A percentile compares a stretch with the other conserved stretches of the same genome.
phyloP scores from a whole-genome alignment of 2,113 vertebrate genomes.

The Nothobranchius furzeri region DNA sequence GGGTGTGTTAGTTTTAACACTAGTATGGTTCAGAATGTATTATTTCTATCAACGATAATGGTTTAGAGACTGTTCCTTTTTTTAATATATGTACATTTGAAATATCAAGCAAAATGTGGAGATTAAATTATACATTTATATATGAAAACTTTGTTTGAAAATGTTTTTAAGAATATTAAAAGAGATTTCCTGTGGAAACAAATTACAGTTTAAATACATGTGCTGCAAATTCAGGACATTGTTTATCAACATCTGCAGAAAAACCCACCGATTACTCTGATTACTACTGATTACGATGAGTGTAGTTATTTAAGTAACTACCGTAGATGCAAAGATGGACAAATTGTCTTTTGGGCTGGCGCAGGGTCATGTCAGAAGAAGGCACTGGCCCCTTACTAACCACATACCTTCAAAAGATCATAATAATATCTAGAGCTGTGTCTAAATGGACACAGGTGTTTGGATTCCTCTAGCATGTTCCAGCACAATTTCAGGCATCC shows the following conservation, averaged over 20 bases:
- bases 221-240: too few species aligned
- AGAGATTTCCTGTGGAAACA: too few species aligned
- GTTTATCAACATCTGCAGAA: neutral
- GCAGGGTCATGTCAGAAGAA: conserved; percentile 31
- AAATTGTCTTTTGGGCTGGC: conserved; percentile 41
- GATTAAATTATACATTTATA: too few species aligned
- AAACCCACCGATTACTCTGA: neutral
- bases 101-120: too few species aligned
- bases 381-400: conserved; percentile 30
- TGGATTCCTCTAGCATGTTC: conserved; percentile 77
- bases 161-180: too few species aligned
- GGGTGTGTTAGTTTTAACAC: too few species aligned
- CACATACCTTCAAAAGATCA: conserved; percentile 39
- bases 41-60: too few species aligned
- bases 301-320: conserved; percentile 5
- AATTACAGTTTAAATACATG: too few species aligned
- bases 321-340: conserved; percentile 30
- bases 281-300: neutral
- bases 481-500: conserved; percentile 68
- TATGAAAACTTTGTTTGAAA: too few species aligned
- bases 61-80: too few species aligned
- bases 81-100: too few species aligned
- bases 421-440: conserved; percentile 61
- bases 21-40: too few species aligned
- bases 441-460: conserved; percentile 78